These are phyloP conservation scores for Istiophorus platypterus DNA, from an alignment of 2,113 vertebrate species.

Conservation along the genomic window DNA sequence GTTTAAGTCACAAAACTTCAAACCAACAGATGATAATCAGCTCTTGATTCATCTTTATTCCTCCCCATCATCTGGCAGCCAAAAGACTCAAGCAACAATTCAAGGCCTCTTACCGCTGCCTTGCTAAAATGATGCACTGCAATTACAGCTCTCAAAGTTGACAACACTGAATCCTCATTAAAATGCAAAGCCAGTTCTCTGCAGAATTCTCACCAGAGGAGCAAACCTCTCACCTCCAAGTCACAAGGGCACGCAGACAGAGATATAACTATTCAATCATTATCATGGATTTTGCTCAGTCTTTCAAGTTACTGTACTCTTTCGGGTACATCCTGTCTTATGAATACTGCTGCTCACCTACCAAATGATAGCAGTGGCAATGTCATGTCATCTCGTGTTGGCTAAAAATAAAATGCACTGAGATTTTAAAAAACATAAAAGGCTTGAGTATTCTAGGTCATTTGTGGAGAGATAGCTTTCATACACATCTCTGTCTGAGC, in stretches of 20 bases:
- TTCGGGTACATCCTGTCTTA: constrained; percentile 24
- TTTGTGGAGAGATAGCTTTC: constrained; percentile 10
- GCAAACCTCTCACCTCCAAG: constrained; percentile 43
- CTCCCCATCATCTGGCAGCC: constrained; percentile 9
- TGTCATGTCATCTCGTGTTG: neutral
- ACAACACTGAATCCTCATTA: constrained; percentile 42
- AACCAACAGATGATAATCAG: constrained; percentile 32
- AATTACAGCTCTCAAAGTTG: constrained; percentile 38
- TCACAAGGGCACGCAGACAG: constrained; percentile 2
- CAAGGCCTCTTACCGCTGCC: constrained; percentile 18
- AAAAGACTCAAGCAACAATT: constrained; percentile 22
- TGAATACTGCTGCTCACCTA: constrained; percentile 10
- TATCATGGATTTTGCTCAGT: constrained; percentile 57
- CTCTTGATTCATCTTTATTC: constrained; percentile 1
- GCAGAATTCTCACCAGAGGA: constrained; percentile 31
- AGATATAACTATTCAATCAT: constrained; percentile 29
- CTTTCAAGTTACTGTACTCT: constrained; percentile 32
- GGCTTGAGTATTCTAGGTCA: constrained; percentile 8
- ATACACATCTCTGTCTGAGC: constrained; percentile 31
- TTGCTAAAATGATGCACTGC: constrained; percentile 28
- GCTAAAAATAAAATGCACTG: constrained; percentile 29
- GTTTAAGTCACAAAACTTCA: neutral
- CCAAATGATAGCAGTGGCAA: neutral
- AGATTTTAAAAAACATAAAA: constrained; percentile 20
- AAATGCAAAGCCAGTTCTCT: constrained; percentile 41